Percentiles rank a stretch among this genome's conserved stretches.
phyloP scores from a whole-genome alignment of 1,140 invertebrate genomes.

The Aricia agestis region DNA sequence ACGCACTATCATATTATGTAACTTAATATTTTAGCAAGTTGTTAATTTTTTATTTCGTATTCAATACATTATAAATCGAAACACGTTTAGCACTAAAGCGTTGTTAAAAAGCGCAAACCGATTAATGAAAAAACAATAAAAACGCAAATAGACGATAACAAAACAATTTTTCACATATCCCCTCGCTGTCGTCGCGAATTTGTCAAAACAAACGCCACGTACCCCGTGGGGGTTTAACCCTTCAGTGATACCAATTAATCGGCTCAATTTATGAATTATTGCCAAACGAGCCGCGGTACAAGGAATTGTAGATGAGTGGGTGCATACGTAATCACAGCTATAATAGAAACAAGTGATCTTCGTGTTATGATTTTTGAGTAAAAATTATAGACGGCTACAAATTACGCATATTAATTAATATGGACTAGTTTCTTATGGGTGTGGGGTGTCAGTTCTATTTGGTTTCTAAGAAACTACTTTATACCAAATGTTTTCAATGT shows the following conservation, averaged over 20 bases:
- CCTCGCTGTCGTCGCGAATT: slow-evolving; percentile 27
- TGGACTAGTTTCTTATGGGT: no score
- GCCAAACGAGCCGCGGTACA: slow-evolving; percentile 33
- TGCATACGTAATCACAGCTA: slow-evolving; percentile 23
- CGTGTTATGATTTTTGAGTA: slow-evolving; percentile 5
- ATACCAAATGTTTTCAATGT: no score
- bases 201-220: slow-evolving; percentile 34
- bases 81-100: no score
- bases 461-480: no score
- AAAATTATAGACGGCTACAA: no score
- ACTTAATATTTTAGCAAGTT: no score
- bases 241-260: slow-evolving; percentile 39
- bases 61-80: no score
- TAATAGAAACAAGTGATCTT: slow-evolving; percentile 11
- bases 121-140: background rate
- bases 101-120: no score
- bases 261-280: slow-evolving; percentile 44
- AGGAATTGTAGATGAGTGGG: slow-evolving; percentile 34
- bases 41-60: no score
- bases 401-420: no score
- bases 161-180: slow-evolving; percentile 23
- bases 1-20: no score
- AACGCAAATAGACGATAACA: slow-evolving; percentile 12
- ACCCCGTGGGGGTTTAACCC: slow-evolving; percentile 32
- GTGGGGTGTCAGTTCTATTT: no score